Base-by-base conservation (phyloP, 2,888 invertebrate genomes). In the Phengaris arion region DNA sequence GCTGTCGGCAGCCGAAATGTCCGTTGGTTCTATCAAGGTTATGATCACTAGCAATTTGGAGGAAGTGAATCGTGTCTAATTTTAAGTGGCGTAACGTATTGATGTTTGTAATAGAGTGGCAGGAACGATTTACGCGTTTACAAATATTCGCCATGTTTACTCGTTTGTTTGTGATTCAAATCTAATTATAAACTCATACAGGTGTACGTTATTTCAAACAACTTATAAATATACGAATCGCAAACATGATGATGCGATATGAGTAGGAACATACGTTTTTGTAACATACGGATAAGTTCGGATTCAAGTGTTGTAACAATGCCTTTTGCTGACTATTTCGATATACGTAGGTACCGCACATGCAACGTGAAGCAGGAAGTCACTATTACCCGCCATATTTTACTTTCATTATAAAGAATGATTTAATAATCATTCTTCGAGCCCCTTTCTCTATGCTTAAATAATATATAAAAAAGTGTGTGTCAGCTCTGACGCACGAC, bases 121-220 rank as follows among this genome's bases (percentile, higher is more conserved):
- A 75, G 69, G 74, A 68, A 76, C 74, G 75, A 77, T 73, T 69
- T 73, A 51, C 57, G 69, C 77, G 77, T 69, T 78, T 77, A 78
- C 75, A 77, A 78, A 78, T 76, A 78, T 75, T 59, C 78, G 75
- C 76, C 76, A 77, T 76, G 74, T 77, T 77, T 74, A 74, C 35
- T 70, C 74, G 79, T 75, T 76, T 74, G 77, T 70, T 77, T 76
- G 77, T 72, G 72, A 22, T 72, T 72, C 72, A 52, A 12, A 7
- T 72, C 72, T 72, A 72, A 72, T 54, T 54, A 72, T 72, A 72
- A 52, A 35, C 35, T 35, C 35, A 54, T 72, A 48, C 69, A 64
- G 64, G 64, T 64, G 64, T 35, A 64, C 64, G 9, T 57, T 15
- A 59, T 15, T 35, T 45, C 64, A 45, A 64, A 64, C 64, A 6